Evolutionary conservation across 2,888 invertebrate genomes (phyloP).

Genomic region (Polyploca ridens): DNA sequence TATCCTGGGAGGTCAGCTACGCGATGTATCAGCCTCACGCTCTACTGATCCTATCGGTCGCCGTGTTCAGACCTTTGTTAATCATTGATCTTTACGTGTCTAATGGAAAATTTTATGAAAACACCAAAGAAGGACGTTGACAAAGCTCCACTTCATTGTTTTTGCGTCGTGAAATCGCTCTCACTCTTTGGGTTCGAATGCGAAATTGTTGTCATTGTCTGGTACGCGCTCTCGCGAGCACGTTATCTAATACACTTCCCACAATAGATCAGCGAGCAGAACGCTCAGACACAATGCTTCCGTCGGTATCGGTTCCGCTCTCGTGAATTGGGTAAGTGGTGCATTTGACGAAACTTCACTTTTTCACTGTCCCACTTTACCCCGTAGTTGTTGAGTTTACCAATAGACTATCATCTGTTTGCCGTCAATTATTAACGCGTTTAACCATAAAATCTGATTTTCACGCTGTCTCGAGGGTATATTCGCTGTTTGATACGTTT

Average conservation of each 20-base stretch:
- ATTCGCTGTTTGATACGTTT: conserved; percentile 43
- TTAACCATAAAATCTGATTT: conserved; percentile 67
- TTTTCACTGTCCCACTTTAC: conserved; percentile 71
- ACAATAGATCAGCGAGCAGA: conserved; percentile 65
- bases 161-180: conserved; percentile 46
- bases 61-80: conserved; percentile 54
- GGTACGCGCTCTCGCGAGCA: conserved; percentile 66
- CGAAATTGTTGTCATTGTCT: conserved; percentile 70
- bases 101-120: conserved; percentile 46
- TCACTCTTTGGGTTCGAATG: conserved; percentile 66
- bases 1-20: conserved; percentile 46
- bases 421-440: conserved; percentile 67
- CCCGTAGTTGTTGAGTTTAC: conserved; percentile 52
- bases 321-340: conserved; percentile 81
- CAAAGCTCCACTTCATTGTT: conserved; percentile 13
- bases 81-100: conserved; percentile 65
- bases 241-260: conserved; percentile 75
- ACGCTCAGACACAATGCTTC: conserved; percentile 71
- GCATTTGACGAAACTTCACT: conserved; percentile 81
- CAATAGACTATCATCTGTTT: conserved; percentile 66
- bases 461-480: conserved; percentile 59
- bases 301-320: conserved; percentile 79
- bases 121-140: conserved; percentile 31
- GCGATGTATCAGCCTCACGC: conserved; percentile 71
- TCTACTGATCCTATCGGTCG: conserved; percentile 65